Evolutionary conservation across 2,797 vertebrate species (phyloP).

Genomic region (Fistularia commersonii): DNA sequence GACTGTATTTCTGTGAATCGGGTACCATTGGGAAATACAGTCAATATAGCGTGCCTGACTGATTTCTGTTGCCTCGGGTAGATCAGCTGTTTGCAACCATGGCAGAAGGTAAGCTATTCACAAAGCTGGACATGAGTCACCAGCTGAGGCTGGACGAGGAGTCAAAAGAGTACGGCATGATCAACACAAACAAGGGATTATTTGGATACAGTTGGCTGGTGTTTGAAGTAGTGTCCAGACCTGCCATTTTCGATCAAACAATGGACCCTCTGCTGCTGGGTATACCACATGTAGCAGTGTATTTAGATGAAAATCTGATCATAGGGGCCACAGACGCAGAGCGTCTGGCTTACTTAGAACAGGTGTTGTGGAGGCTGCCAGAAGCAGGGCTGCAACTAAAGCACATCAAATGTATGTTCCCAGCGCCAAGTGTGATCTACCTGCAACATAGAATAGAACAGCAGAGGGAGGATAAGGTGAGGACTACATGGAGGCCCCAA

Average conservation of each 20-base stretch:
- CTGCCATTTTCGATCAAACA: constrained; percentile 29
- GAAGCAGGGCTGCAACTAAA: neutral
- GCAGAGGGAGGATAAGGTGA: constrained; percentile 25
- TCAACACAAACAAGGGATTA: constrained; percentile 5
- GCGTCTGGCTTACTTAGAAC: constrained; percentile 9
- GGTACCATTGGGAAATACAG: constrained; percentile 7
- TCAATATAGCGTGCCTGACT: too few relatives aligned
- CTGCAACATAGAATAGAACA: constrained; percentile 24
- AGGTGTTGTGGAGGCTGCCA: constrained; percentile 9
- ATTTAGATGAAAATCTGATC: constrained; percentile 9
- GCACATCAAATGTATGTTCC: constrained; percentile 4
- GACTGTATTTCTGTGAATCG: constrained; percentile 16
- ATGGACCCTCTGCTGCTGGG: constrained; percentile 21
- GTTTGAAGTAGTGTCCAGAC: constrained; percentile 18
- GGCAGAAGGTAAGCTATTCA: constrained; percentile 13
- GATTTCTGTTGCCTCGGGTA: constrained; percentile 5
- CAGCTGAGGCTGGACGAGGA: constrained; percentile 11
- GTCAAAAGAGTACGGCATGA: constrained; percentile 19
- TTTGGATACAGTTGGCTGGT: constrained; percentile 2
- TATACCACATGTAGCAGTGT: constrained; percentile 11
- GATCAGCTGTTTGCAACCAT: constrained; percentile 20
- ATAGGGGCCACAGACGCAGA: constrained; percentile 10
- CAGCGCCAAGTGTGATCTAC: constrained; percentile 12
- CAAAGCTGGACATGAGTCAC: constrained; percentile 28
- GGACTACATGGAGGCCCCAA: constrained; percentile 20